Conservation (phyloP, 2,113 vertebrate genomes). For the Melospiza melodia region DNA sequence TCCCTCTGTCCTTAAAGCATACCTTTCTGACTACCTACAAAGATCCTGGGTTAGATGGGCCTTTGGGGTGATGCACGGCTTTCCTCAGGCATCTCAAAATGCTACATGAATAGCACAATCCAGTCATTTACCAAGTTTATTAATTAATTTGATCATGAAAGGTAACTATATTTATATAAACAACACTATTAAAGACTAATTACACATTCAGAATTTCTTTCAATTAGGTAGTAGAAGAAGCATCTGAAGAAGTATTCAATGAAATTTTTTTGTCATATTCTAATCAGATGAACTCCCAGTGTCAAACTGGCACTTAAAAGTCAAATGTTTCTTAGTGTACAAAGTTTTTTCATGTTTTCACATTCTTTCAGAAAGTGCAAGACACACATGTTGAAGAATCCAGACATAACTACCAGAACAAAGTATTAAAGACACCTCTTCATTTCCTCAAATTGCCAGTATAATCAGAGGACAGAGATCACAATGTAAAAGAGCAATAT, state of each 20-base stretch:
- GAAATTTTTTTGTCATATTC: neutral
- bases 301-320: neutral
- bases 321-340: neutral
- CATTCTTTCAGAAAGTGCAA: neutral
- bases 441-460: neutral
- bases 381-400: neutral
- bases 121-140: neutral
- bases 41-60: neutral
- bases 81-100: neutral
- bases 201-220: neutral
- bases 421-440: neutral
- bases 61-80: neutral
- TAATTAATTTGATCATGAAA: neutral
- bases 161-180: neutral
- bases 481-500: neutral
- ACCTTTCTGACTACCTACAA: neutral
- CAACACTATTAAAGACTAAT: neutral
- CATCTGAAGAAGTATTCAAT: neutral
- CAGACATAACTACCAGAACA: neutral
- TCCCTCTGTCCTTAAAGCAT: neutral
- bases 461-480: neutral
- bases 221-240: neutral
- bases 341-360: neutral
- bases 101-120: neutral
- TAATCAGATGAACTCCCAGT: neutral